These are phyloP conservation scores for Heliconius melpomene DNA, from an alignment of 1,140 invertebrate genomes.

Conservation along the genomic window DNA sequence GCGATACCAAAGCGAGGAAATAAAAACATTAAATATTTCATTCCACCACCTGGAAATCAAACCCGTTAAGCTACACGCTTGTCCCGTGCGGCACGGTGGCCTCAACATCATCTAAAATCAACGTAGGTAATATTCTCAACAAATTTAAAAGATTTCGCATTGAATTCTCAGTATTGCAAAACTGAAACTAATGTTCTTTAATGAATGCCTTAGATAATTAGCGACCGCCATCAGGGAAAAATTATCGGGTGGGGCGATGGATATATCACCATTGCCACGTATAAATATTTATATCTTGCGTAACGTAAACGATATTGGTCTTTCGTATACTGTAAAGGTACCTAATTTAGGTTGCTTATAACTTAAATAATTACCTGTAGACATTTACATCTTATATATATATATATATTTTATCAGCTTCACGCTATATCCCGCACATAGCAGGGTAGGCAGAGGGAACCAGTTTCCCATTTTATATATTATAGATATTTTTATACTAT, in stretches of 20 bases:
- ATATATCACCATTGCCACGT: conserved; percentile 5
- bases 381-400: too few species aligned
- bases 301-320: not conserved
- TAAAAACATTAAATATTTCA: too few species aligned
- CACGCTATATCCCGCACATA: too few species aligned
- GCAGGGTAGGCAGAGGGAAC: too few species aligned
- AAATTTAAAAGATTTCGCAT: conserved; percentile 2
- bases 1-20: too few species aligned
- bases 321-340: not conserved
- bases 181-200: conserved; percentile 27
- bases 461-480: too few species aligned
- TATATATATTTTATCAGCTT: too few species aligned
- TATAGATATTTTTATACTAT: not conserved
- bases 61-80: too few species aligned
- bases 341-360: too few species aligned
- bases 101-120: not conserved
- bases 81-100: too few species aligned
- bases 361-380: not conserved
- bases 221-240: not conserved
- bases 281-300: not conserved
- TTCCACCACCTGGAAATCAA: too few species aligned
- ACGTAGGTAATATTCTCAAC: not conserved
- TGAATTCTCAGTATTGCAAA: conserved; percentile 20
- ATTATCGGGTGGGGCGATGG: not conserved
- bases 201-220: conserved; percentile 16